Base-by-base conservation (phyloP, 2,888 invertebrate genomes). In the Iselma pallidipennis region DNA sequence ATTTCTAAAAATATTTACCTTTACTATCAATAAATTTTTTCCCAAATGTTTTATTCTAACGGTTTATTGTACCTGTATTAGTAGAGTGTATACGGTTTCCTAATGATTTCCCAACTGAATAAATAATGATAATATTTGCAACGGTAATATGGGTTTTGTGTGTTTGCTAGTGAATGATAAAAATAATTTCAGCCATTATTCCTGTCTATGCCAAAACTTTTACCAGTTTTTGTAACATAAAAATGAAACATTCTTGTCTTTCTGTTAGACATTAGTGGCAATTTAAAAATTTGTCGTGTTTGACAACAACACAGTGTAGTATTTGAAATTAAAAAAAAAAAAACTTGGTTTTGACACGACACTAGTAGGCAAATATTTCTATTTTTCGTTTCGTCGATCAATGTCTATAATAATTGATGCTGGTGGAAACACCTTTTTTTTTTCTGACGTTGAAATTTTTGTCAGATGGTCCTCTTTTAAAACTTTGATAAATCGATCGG, bases 401-500 rank as follows among this genome's bases (percentile, higher is more conserved):
- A n/a, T n/a, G n/a, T n/a, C n/a, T n/a, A n/a, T n/a, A n/a, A n/a
- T n/a, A n/a, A n/a, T n/a, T n/a, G n/a, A n/a, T n/a, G n/a, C n/a
- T n/a, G n/a, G n/a, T n/a, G n/a, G n/a, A n/a, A n/a, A n/a, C n/a
- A n/a, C n/a, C 0, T 33, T n/a, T 37, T 37, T 2, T 16, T 16
- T 16, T 7, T 16, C 1, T 37, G 5, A 1, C 16, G n/a, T 37
- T 1, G 6, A 37, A 37, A 37, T 19, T 37, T 16, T 16, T 2
- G 16, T 16, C 2, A 16, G 37, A 16, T 37, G 16, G 16, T 16
- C 16, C 7, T n/a, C n/a, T 16, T 37, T 37, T 16, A 21, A 45
- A 23, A 21, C 23, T n/a, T 23, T 48, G n/a, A 57, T 50, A 50
- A 23, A 57, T 49, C 33, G 56, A 31, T 49, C n/a, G n/a, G 10